Percentiles rank a stretch among this genome's conserved stretches.
Evolutionary conservation across 2,113 vertebrate genomes (phyloP).

Genomic region (Alethe diademata): DNA sequence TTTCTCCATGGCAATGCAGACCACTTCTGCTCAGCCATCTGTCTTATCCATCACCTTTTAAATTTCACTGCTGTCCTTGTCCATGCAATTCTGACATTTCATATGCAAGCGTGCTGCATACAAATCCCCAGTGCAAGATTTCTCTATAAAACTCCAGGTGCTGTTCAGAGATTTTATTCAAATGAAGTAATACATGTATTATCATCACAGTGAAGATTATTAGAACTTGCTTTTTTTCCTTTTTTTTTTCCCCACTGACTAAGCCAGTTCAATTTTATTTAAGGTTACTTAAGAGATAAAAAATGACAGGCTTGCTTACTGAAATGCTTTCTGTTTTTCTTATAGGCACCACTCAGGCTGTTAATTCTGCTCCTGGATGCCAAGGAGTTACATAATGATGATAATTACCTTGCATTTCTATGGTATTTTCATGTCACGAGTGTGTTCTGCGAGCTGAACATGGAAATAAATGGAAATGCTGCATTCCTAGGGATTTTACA

Average conservation of each 20-base stretch:
- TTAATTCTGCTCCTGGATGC: slow-evolving; percentile 19
- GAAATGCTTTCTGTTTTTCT: slow-evolving; percentile 17
- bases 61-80: slow-evolving; percentile 54
- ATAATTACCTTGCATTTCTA: slow-evolving; percentile 9
- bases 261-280: slow-evolving; percentile 45
- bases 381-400: slow-evolving; percentile 17
- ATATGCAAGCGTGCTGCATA: background rate
- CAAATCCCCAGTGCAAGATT: slow-evolving; percentile 19
- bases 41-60: slow-evolving; percentile 52
- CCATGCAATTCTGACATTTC: slow-evolving; percentile 12
- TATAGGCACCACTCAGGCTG: background rate
- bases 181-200: slow-evolving; percentile 26
- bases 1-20: slow-evolving; percentile 60
- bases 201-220: slow-evolving; percentile 45
- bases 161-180: slow-evolving; percentile 53
- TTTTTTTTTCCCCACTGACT: background rate
- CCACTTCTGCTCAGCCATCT: slow-evolving; percentile 66
- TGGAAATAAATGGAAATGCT: background rate
- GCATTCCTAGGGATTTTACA: background rate
- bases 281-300: slow-evolving; percentile 45
- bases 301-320: slow-evolving; percentile 39
- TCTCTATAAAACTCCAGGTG: slow-evolving; percentile 28
- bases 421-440: background rate
- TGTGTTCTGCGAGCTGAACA: background rate
- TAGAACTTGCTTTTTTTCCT: background rate